Percentiles rank a stretch among this genome's conserved stretches.
phyloP scores from a whole-genome alignment of 2,113 vertebrate species.

The Scatophagus argus region DNA sequence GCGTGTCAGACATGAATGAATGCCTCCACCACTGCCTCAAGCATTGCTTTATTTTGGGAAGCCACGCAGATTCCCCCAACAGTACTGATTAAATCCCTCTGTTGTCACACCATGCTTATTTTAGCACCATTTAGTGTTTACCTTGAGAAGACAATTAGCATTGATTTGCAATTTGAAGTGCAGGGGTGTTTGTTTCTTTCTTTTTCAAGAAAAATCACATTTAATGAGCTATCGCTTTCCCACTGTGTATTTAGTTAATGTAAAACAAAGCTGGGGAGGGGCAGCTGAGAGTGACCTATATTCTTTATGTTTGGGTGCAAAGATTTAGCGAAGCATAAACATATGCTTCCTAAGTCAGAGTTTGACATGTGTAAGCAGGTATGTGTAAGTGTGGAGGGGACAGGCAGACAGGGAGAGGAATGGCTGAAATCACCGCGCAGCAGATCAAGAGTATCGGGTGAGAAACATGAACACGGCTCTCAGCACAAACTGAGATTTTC shows the following conservation, averaged over 20 bases:
- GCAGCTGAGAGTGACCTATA: constrained; percentile 8
- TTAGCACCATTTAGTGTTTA: constrained; percentile 52
- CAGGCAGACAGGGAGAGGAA: constrained; percentile 40
- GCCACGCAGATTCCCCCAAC: constrained; percentile 13
- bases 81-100: constrained; percentile 33
- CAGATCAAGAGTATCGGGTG: constrained; percentile 74
- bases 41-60: constrained; percentile 44
- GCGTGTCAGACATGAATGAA: constrained; percentile 32
- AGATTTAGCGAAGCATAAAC: constrained; percentile 31
- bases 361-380: constrained; percentile 44
- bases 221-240: constrained; percentile 21
- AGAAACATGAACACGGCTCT: constrained; percentile 67
- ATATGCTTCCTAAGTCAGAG: constrained; percentile 41
- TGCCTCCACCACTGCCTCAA: constrained; percentile 18
- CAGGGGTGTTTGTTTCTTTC: constrained; percentile 28
- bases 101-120: constrained; percentile 48
- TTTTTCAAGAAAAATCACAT: background rate
- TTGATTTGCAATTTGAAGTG: constrained; percentile 52
- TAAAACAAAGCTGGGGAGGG: constrained; percentile 14
- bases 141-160: constrained; percentile 50
- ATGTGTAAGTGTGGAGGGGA: constrained; percentile 38
- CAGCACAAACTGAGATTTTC: constrained; percentile 68
- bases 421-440: constrained; percentile 33
- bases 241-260: constrained; percentile 16
- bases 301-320: constrained; percentile 23